Base-by-base conservation (phyloP, 2,113 vertebrate species). In the Microcebus jonahi region DNA sequence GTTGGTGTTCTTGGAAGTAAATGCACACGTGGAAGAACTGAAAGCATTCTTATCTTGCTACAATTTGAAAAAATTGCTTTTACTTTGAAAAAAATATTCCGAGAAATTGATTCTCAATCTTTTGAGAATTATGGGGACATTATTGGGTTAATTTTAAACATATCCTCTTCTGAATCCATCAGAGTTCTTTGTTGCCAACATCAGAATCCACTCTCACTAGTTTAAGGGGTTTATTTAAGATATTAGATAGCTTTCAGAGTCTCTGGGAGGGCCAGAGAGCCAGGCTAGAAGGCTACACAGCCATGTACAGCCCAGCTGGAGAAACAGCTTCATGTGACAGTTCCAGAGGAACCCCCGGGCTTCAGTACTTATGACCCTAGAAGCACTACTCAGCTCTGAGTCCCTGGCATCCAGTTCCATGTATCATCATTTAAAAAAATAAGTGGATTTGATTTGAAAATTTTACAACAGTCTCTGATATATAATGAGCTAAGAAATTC, bases 41-140 rank as follows among this genome's bases (percentile, higher is more conserved):
- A 93, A 91, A 79, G 5, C n/a, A 91, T 81, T 92, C 39, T 96
- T 88, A 63, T 67, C 90, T 92, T 90, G 77, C 63, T 92, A 45
- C 27, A 70, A 18, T 89, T 95, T 88, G 89, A 82, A 76, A 91
- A 25, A 70, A 31, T 75, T 81, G 86, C 42, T 97, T 95, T 80
- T 94, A 93, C 34, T 67, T 88, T 77, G 50, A 80, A 71, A 70
- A 88, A 89, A 87, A 79, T 81, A 71, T 90, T 65, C 83, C 91
- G 88, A 90, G 80, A 20, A 39, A 45, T 55, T 76, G 76, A 57
- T 88, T 91, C 57, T 36, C 42, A 92, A 91, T 31, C 29, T 45
- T 90, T 95, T 13, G 71, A 75, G 65, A 94, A 84, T 80, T 50
- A 50, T 81, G 70, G 50, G 18, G 67, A 87, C 42, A 84, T 80